Evolutionary conservation across 2,888 invertebrate species (phyloP).

Genomic region (Acanthoscelides obtectus): DNA sequence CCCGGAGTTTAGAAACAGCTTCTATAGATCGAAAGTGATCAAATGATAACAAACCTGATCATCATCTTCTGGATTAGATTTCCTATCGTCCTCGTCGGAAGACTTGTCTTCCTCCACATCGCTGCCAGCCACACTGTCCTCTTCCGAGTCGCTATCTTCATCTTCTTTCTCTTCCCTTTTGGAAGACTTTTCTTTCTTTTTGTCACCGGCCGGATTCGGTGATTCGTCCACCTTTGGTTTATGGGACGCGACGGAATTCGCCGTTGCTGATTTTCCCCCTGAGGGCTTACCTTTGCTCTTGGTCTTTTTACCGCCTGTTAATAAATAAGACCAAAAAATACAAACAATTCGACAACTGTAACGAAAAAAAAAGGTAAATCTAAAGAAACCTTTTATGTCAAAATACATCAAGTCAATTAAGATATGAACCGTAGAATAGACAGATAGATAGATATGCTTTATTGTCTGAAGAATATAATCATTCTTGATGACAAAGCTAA

Average conservation of each 20-base stretch:
- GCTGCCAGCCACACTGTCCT: conserved; percentile 52
- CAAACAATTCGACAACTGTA: too few relatives aligned
- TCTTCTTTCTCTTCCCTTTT: conserved; percentile 26
- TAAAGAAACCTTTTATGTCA: neutral
- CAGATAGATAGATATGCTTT: too few relatives aligned
- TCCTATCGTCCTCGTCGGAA: conserved; percentile 40
- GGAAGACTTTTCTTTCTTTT: conserved; percentile 28
- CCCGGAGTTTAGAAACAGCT: too few relatives aligned
- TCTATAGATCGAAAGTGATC: too few relatives aligned
- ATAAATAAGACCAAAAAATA: neutral
- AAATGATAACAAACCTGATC: conserved; percentile 34
- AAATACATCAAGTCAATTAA: neutral
- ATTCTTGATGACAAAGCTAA: too few relatives aligned
- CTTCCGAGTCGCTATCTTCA: conserved; percentile 44
- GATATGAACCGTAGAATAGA: too few relatives aligned
- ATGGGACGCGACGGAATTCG: conserved; percentile 16
- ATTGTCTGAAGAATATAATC: too few relatives aligned
- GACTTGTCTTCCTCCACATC: conserved; percentile 44
- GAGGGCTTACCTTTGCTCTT: conserved; percentile 51
- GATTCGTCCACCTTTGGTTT: conserved; percentile 37
- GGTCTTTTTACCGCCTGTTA: conserved; percentile 52
- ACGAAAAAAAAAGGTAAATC: neutral
- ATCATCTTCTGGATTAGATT: conserved; percentile 41
- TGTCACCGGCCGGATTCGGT: conserved; percentile 21
- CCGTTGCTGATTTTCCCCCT: conserved; percentile 9